Percentiles rank a stretch among this genome's conserved stretches.
Evolutionary conservation across 1,140 invertebrate species (phyloP).

Genomic region (Drosophila malerkotliana): DNA sequence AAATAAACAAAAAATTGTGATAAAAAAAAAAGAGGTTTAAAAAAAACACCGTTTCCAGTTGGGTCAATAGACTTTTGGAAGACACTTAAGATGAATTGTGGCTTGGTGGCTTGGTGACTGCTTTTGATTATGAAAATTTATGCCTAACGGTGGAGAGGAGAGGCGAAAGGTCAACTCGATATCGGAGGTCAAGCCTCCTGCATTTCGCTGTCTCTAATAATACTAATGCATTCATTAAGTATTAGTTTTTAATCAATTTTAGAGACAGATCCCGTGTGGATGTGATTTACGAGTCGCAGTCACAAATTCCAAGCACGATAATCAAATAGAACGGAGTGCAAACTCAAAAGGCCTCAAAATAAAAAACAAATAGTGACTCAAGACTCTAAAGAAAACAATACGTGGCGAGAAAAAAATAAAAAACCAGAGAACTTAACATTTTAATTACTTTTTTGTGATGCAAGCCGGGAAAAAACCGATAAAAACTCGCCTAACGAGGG

Average conservation of each 20-base stretch:
- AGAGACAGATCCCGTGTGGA: conserved; percentile 48
- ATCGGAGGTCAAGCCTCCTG: not conserved
- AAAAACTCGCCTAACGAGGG: conserved; percentile 7
- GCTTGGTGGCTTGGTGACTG: conserved; percentile 1
- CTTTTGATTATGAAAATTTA: conserved; percentile 31
- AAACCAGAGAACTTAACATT: conserved; percentile 54
- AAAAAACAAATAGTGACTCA: conserved; percentile 35
- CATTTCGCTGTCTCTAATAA: conserved; percentile 10
- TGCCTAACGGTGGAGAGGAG: conserved; percentile 21
- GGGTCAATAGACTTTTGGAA: conserved; percentile 45
- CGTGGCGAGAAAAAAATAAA: conserved; percentile 17
- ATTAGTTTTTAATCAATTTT: conserved; percentile 5
- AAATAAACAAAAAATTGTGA: conserved; percentile 13
- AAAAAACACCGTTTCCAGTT: conserved; percentile 29
- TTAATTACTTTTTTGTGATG: conserved; percentile 70
- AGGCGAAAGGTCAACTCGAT: conserved; percentile 6
- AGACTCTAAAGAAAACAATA: conserved; percentile 26
- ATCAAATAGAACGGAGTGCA: conserved; percentile 50
- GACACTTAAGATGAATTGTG: not conserved
- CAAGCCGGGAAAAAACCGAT: conserved; percentile 46
- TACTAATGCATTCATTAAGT: conserved; percentile 1
- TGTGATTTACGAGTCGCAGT: conserved; percentile 42
- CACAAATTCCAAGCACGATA: conserved; percentile 48
- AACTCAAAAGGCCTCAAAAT: conserved; percentile 37
- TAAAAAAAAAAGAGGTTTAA: not conserved